Conservation (phyloP, 2,888 invertebrate species). For the Zaprionus bogoriensis region DNA sequence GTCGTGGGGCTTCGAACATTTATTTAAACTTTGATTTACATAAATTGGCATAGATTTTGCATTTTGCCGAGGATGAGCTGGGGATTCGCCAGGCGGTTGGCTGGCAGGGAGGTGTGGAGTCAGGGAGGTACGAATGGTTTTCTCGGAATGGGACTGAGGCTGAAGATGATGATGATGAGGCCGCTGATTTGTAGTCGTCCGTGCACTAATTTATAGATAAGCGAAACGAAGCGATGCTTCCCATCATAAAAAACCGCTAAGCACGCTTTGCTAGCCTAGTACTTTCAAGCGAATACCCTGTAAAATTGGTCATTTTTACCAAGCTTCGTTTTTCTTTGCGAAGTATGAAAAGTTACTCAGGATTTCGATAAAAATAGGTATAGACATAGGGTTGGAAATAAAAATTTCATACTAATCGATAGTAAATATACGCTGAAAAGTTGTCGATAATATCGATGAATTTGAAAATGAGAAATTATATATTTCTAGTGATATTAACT, state of each 20-base stretch:
- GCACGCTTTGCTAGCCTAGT: too few relatives aligned
- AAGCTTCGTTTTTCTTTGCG: too few relatives aligned
- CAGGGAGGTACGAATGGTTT: too few relatives aligned
- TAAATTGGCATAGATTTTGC: slow-evolving; percentile 62
- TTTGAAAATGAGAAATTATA: too few relatives aligned
- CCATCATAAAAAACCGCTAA: slow-evolving; percentile 21
- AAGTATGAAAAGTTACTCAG: too few relatives aligned
- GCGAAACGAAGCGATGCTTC: slow-evolving; percentile 22
- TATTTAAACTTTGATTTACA: slow-evolving; percentile 66
- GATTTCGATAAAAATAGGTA: too few relatives aligned
- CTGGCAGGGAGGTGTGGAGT: background rate
- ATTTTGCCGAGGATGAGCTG: slow-evolving; percentile 16
- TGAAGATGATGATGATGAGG: slow-evolving; percentile 10
- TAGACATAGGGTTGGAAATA: too few relatives aligned
- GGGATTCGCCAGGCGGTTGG: background rate
- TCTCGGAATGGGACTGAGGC: background rate
- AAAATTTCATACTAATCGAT: too few relatives aligned
- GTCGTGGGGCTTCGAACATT: slow-evolving; percentile 39
- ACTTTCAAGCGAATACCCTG: background rate
- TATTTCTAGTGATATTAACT: too few relatives aligned
- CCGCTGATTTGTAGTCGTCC: slow-evolving; percentile 49
- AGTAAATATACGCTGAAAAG: too few relatives aligned
- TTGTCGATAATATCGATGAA: too few relatives aligned
- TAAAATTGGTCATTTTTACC: too few relatives aligned
- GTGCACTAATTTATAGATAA: slow-evolving; percentile 64